Percentiles rank a stretch among this genome's conserved stretches.
These are phyloP conservation scores for Exephanes ischioxanthus DNA, from an alignment of 2,888 invertebrate species.

Conservation along the genomic window DNA sequence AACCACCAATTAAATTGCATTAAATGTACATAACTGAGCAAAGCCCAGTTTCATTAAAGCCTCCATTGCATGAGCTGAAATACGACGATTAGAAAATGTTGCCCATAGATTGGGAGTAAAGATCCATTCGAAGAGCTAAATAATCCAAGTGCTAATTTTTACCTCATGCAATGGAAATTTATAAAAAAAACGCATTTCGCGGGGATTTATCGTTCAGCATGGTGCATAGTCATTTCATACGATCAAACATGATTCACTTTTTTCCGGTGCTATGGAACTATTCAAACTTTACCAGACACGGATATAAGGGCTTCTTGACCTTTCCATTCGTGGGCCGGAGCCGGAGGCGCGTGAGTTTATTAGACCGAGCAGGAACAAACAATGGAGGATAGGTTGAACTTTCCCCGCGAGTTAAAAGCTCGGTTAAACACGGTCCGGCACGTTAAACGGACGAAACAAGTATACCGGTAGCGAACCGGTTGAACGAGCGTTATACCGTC, in stretches of 20 bases:
- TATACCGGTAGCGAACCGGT: slow-evolving; percentile 30
- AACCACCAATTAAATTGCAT: too few species aligned
- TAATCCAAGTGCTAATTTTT: too few species aligned
- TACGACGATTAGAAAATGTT: too few species aligned
- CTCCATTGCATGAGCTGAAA: too few species aligned
- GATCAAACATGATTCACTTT: not conserved
- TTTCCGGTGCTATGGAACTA: not conserved
- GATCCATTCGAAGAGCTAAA: too few species aligned
- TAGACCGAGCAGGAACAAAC: slow-evolving; percentile 51
- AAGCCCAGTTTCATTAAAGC: too few species aligned
- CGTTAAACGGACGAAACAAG: slow-evolving; percentile 58
- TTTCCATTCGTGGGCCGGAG: not conserved
- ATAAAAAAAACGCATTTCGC: too few species aligned
- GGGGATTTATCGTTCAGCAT: too few species aligned
- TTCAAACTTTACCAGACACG: not conserved
- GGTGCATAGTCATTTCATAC: too few species aligned
- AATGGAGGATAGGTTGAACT: slow-evolving; percentile 46
- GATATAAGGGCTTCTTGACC: not conserved
- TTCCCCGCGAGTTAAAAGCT: slow-evolving; percentile 42
- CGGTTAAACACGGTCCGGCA: slow-evolving; percentile 50
- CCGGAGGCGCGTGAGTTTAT: slow-evolving; percentile 20
- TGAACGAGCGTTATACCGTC: slow-evolving; percentile 16
- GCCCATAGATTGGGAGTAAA: too few species aligned
- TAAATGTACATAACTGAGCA: too few species aligned
- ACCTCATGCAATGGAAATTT: too few species aligned